Evolutionary conservation across 2,797 vertebrate species (phyloP), one percentile per base, ranked within the genome.

Genomic region (Mycteria americana): DNA sequence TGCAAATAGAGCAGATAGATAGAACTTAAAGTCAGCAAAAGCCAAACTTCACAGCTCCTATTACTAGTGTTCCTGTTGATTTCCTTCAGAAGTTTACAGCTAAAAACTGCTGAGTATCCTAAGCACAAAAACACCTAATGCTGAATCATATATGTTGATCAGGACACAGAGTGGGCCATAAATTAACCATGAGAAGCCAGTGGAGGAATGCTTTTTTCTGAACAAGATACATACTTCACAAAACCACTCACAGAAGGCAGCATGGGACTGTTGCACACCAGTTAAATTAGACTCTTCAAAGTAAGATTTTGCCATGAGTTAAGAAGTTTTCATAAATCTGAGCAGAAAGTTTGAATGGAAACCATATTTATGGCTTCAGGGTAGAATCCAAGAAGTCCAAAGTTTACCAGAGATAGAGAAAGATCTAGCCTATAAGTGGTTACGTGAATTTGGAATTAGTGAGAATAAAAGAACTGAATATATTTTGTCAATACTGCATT

Each of bases 201-300:
- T 14, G 22, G 33, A 78, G 6, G 7, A 67, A 41, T 5, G 4
- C 12, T 69, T 95, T 95, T 74, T 87, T 43, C 69, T 64, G 59
- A 87, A 41, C 31, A 73, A 68, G 41, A 48, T 23, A 33, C 0
- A 0, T 27, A 51, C 18, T 57, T 13, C 57, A 70, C 33, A 37
- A 60, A 74, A 72, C 18, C 14, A 50, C 1, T 30, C 33, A 48
- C 24, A 60, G 28, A 70, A 50, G 15, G 1, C 0, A 1, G 8
- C 18, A 28, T 7, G 7, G 9, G 5, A 35, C 10, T 45, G 10
- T 70, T 74, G 28, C 8, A 11, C 23, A 41, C 8, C 11, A 27
- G 37, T 53, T 56, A 59, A 46, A 60, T 46, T 37, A 23, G 27
- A 51, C 10, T 60, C 10, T 28, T 53, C 5, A 9, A 25, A 45